phyloP scores from a whole-genome alignment of 2,888 invertebrate genomes.

The Coenonympha arcania region DNA sequence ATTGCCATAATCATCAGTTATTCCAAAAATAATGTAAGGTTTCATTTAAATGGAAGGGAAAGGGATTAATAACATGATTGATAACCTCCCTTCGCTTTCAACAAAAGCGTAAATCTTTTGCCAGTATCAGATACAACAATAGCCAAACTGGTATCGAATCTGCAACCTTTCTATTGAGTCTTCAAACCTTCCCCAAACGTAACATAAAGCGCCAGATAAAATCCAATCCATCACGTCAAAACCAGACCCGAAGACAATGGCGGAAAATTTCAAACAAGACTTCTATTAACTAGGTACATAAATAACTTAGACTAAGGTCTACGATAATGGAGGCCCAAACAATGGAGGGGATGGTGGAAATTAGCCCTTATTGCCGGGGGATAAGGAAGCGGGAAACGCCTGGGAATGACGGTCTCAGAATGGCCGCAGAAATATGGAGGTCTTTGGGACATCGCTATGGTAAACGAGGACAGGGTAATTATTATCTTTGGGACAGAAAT shows the following conservation, averaged over 20 bases:
- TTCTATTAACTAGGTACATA: conserved; percentile 29
- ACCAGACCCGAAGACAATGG: conserved; percentile 28
- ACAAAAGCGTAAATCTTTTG: too few relatives aligned
- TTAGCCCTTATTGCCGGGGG: conserved; percentile 26
- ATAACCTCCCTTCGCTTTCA: too few relatives aligned
- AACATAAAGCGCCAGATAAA: conserved; percentile 10
- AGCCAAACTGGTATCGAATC: neutral
- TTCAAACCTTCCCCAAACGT: neutral
- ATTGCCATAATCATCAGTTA: too few relatives aligned
- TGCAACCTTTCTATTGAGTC: too few relatives aligned
- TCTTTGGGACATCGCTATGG: conserved; percentile 15
- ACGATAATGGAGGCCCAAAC: conserved; percentile 28
- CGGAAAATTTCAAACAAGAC: conserved; percentile 28
- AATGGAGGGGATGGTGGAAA: conserved; percentile 25
- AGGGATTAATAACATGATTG: too few relatives aligned
- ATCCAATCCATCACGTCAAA: conserved; percentile 29
- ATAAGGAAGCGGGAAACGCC: conserved; percentile 23
- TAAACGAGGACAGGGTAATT: conserved; percentile 12
- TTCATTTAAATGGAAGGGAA: too few relatives aligned
- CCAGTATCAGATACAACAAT: too few relatives aligned
- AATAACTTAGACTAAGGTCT: conserved; percentile 27
- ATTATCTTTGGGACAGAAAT: neutral
- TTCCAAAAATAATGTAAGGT: too few relatives aligned
- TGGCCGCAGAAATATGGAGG: conserved; percentile 31
- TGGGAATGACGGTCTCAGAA: conserved; percentile 32